Evolutionary conservation across 2,797 vertebrate species (phyloP).

Genomic region (Leptodactylus fallax): DNA sequence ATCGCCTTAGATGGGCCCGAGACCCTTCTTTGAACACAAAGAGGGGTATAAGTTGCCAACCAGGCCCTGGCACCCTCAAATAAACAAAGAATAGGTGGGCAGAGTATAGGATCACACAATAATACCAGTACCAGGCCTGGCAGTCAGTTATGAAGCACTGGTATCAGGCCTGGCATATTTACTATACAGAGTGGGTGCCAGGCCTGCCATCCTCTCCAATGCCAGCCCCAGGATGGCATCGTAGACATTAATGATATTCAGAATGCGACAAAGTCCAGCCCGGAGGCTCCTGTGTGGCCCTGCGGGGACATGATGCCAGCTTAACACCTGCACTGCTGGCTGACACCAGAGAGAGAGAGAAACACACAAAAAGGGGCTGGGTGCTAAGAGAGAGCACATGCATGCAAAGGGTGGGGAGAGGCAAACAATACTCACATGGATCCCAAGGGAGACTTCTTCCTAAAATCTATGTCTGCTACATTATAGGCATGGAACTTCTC

Average conservation of each 20-base stretch:
- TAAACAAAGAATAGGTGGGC: constrained; percentile 8
- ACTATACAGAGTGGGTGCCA: constrained; percentile 17
- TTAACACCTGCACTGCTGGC: constrained; percentile 41
- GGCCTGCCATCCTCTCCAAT: constrained; percentile 30
- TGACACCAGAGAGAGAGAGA: constrained; percentile 23
- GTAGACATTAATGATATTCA: not conserved
- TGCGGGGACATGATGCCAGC: constrained; percentile 21
- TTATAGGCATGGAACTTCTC: constrained; percentile 26
- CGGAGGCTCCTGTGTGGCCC: constrained; percentile 11
- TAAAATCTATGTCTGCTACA: not conserved
- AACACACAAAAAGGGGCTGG: constrained; percentile 62
- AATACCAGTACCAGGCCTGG: constrained; percentile 13
- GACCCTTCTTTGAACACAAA: not conserved
- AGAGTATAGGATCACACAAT: not conserved
- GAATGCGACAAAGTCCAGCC: constrained; percentile 42
- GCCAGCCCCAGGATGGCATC: not conserved
- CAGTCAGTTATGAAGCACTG: not conserved
- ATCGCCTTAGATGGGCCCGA: not conserved
- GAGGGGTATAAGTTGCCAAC: not conserved
- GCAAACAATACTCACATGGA: constrained; percentile 35
- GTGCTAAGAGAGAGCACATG: constrained; percentile 19
- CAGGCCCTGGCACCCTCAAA: constrained; percentile 18
- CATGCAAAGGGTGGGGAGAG: constrained; percentile 44
- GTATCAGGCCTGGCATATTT: constrained; percentile 6
- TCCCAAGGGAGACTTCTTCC: not conserved